These are phyloP conservation scores for Chaetura pelagica DNA, from an alignment of 2,113 vertebrate species.

Conservation along the genomic window DNA sequence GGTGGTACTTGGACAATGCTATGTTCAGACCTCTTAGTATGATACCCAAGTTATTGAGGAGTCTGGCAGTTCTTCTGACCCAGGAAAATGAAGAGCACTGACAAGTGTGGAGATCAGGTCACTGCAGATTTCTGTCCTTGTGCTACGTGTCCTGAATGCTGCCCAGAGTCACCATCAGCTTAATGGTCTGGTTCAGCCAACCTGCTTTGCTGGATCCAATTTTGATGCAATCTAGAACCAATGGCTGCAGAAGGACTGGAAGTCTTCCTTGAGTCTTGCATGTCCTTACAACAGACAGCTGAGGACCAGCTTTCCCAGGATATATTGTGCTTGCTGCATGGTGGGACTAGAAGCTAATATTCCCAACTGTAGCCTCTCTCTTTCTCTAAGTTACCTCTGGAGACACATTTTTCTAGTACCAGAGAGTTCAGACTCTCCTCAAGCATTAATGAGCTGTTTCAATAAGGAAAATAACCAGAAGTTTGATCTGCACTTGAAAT, in stretches of 20 bases:
- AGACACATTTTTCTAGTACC: not conserved
- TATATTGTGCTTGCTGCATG: not conserved
- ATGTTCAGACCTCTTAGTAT: not conserved
- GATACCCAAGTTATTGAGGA: not conserved
- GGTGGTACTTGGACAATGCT: not conserved
- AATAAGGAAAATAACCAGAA: not conserved
- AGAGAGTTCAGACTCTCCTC: not conserved
- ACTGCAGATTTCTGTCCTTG: not conserved
- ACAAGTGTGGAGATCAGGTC: not conserved
- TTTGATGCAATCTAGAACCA: not conserved
- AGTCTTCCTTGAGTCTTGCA: not conserved
- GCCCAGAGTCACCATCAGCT: not conserved
- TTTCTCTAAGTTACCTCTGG: not conserved
- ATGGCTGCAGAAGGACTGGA: not conserved
- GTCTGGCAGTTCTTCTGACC: not conserved
- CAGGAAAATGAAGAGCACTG: not conserved
- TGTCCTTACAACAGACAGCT: not conserved
- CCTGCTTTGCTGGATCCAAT: not conserved
- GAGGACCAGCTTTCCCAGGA: not conserved
- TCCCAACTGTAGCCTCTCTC: not conserved
- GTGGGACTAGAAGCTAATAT: not conserved
- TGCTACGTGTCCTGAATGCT: fast-evolving
- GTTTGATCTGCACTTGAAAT: conserved; percentile 7
- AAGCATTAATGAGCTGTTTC: conserved; percentile 31
- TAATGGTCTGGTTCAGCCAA: not conserved